A percentile compares a stretch with the other conserved stretches of the same genome.
These are phyloP conservation scores for Adrianichthys oophorus DNA, from an alignment of 2,797 vertebrate species.

Conservation along the genomic window DNA sequence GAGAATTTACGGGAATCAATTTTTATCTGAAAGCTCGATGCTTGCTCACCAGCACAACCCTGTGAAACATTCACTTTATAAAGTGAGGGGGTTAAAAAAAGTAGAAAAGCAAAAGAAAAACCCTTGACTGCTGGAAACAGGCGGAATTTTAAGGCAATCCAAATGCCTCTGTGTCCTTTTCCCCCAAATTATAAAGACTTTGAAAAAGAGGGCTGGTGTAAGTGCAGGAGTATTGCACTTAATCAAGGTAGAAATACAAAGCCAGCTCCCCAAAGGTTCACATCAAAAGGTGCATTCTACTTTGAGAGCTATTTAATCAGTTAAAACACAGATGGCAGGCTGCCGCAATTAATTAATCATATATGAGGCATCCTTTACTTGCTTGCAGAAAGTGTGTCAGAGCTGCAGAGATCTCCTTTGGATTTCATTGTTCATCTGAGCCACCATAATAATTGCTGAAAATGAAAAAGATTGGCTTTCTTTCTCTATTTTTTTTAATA, in stretches of 20 bases:
- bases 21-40: conserved; percentile 80
- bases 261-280: conserved; percentile 77
- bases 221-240: conserved; percentile 75
- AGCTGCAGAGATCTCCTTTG: conserved; percentile 80
- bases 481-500: neutral
- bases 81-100: conserved; percentile 39
- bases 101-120: conserved; percentile 29
- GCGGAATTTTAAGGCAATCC: conserved; percentile 72
- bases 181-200: conserved; percentile 80
- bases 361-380: conserved; percentile 81
- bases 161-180: conserved; percentile 75
- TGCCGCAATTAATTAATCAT: conserved; percentile 84
- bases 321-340: conserved; percentile 86
- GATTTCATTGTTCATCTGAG: conserved; percentile 66
- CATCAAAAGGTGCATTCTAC: conserved; percentile 83
- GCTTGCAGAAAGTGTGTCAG: conserved; percentile 79
- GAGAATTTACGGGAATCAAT: conserved; percentile 86
- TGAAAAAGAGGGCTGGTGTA: conserved; percentile 72
- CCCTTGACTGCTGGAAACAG: conserved; percentile 70
- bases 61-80: conserved; percentile 75
- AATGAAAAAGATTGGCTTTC: conserved; percentile 49
- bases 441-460: conserved; percentile 62
- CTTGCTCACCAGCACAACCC: conserved; percentile 71
- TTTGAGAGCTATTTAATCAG: conserved; percentile 84
- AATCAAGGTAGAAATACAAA: conserved; percentile 82